These are phyloP conservation scores for Rhagium mordax DNA, from an alignment of 2,888 invertebrate species.

Conservation along the genomic window DNA sequence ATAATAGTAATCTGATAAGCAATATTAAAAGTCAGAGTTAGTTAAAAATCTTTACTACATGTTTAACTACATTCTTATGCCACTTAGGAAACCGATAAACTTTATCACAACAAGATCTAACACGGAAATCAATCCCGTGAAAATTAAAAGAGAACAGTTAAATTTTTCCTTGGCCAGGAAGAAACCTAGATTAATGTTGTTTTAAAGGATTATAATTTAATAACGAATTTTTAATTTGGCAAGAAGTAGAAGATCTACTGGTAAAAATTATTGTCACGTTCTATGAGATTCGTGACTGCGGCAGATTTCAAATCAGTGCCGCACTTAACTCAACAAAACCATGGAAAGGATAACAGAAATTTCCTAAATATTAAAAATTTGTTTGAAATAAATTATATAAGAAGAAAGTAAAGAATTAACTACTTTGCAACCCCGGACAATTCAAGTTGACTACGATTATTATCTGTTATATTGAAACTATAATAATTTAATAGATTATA, in stretches of 20 bases:
- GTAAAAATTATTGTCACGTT: slow-evolving; percentile 27
- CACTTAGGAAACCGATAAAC: background rate
- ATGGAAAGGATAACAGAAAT: too few relatives aligned
- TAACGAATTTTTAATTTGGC: slow-evolving; percentile 31
- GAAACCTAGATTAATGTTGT: slow-evolving; percentile 18
- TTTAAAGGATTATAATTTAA: slow-evolving; percentile 24
- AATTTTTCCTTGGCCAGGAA: background rate
- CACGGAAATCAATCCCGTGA: background rate
- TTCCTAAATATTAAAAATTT: too few relatives aligned
- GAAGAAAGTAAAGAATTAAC: too few relatives aligned
- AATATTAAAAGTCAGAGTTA: background rate
- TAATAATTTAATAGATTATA: too few relatives aligned
- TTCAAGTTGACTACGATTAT: too few relatives aligned
- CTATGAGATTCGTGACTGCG: slow-evolving; percentile 25
- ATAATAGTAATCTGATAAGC: background rate
- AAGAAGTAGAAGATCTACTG: slow-evolving; percentile 21
- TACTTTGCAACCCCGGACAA: too few relatives aligned
- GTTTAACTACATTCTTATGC: slow-evolving; percentile 1
- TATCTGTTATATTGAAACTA: too few relatives aligned
- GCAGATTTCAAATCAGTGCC: slow-evolving; percentile 12
- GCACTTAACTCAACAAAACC: background rate
- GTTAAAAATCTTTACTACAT: background rate
- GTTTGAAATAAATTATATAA: too few relatives aligned
- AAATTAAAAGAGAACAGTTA: slow-evolving; percentile 6
- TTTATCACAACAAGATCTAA: background rate